A percentile compares a stretch with the other conserved stretches of the same genome.
Conservation (phyloP, 2,888 invertebrate species). For the Cantharis rufa region DNA sequence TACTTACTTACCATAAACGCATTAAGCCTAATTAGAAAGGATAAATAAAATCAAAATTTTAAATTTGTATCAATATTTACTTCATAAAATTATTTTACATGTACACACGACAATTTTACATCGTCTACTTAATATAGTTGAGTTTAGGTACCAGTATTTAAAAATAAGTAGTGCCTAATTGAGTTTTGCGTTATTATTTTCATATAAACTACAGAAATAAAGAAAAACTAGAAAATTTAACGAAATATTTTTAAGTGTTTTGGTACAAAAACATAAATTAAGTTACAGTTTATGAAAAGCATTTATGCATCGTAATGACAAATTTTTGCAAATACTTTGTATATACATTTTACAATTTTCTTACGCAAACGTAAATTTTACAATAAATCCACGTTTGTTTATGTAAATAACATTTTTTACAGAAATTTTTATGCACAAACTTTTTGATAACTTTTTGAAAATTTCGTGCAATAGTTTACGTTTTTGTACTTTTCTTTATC, state of each 20-base stretch:
- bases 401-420: conserved; percentile 13
- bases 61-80: conserved; percentile 52
- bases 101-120: conserved; percentile 51
- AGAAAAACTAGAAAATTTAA: neutral
- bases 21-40: neutral
- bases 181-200: neutral
- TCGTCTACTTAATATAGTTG: conserved; percentile 24
- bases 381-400: conserved; percentile 7
- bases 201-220: neutral
- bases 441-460: neutral
- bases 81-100: conserved; percentile 55
- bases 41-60: conserved; percentile 2
- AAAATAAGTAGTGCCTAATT: conserved; percentile 22
- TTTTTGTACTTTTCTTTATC: neutral
- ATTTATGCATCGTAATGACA: conserved; percentile 4
- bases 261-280: conserved; percentile 10
- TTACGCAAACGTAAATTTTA: neutral
- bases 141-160: conserved; percentile 26
- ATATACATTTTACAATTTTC: conserved; percentile 11
- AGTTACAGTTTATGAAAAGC: conserved; percentile 5
- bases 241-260: neutral
- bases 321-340: conserved; percentile 16
- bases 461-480: neutral
- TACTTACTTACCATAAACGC: neutral
- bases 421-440: conserved; percentile 13